Evolutionary conservation across 2,797 vertebrate species (phyloP).

Genomic region (Hemitrygon akajei): DNA sequence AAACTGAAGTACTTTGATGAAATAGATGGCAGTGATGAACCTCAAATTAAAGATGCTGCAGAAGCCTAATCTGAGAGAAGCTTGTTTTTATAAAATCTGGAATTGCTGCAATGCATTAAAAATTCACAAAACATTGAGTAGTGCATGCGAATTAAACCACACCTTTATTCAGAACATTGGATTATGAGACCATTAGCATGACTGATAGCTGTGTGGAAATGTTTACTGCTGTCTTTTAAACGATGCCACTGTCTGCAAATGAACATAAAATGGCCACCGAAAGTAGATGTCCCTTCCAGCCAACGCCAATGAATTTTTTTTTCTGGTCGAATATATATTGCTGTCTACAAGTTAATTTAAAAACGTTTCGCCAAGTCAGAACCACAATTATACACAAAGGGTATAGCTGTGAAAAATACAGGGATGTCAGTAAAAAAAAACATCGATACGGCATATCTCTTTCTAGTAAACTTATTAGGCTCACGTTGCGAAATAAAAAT

Average conservation of each 20-base stretch:
- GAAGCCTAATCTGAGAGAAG: background rate
- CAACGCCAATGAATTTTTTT: background rate
- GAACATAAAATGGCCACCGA: background rate
- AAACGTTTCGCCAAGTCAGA: background rate
- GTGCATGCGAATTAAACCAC: too few relatives aligned
- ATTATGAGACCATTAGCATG: background rate
- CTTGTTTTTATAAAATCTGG: background rate
- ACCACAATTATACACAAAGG: background rate
- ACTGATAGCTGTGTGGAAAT: background rate
- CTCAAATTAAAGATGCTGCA: background rate
- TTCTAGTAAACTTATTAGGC: background rate
- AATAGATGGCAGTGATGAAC: background rate
- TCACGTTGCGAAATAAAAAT: background rate
- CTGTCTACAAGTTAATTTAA: background rate
- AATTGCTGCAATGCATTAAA: background rate
- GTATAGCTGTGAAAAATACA: background rate
- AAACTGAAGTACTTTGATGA: background rate
- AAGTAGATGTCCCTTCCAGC: background rate
- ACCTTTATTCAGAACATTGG: background rate
- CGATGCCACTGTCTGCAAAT: background rate
- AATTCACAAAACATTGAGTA: too few relatives aligned
- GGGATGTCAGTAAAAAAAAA: background rate
- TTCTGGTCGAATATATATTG: background rate
- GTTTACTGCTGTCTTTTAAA: background rate
- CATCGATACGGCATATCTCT: background rate